Conservation (phyloP, 2,797 vertebrate genomes). For the Phoebastria nigripes region DNA sequence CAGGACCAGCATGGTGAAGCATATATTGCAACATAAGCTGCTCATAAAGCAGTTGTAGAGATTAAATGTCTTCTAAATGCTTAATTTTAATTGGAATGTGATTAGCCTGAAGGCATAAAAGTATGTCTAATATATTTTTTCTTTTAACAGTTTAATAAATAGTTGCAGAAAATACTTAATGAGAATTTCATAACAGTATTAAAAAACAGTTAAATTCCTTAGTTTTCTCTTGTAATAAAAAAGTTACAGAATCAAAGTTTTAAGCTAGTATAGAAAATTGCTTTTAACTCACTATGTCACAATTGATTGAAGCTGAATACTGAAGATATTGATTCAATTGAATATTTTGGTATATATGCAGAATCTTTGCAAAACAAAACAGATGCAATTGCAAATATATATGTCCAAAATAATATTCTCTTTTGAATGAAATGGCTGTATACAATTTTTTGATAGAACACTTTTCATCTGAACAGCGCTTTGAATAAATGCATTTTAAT, state of each 20-base stretch:
- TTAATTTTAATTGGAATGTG: conserved; percentile 56
- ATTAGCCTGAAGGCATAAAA: conserved; percentile 53
- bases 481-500: not conserved
- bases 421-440: not conserved
- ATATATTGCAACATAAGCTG: conserved; percentile 14
- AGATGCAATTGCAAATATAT: not conserved
- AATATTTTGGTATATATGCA: not conserved
- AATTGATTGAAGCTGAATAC: not conserved
- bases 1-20: not conserved
- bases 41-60: conserved; percentile 54
- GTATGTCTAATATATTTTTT: conserved; percentile 21
- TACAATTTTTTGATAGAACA: not conserved
- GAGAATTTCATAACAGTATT: not conserved
- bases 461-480: not conserved
- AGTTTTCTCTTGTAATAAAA: not conserved
- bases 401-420: not conserved
- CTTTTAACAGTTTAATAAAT: conserved; percentile 60
- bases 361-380: not conserved
- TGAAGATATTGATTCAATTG: not conserved
- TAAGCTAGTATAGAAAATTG: not conserved
- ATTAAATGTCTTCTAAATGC: conserved; percentile 54
- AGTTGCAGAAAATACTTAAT: conserved; percentile 35
- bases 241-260: not conserved
- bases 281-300: not conserved
- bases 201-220: not conserved